Conservation (phyloP, 2,888 invertebrate genomes). For the Xanthorhoe spadicearia region DNA sequence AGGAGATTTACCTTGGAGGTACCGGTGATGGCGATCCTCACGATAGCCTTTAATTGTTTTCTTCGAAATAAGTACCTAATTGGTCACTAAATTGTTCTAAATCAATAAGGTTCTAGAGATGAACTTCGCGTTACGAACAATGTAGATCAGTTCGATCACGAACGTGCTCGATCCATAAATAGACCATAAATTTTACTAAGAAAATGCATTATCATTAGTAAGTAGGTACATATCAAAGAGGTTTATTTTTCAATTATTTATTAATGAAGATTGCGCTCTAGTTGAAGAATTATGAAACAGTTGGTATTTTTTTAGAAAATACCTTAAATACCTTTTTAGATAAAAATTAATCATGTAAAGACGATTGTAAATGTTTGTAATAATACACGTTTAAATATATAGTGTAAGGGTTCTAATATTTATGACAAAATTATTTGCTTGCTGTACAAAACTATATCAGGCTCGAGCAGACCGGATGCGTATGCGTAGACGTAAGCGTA, state of each 20-base stretch:
- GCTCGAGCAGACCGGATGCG: too few species aligned
- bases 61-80: slow-evolving; percentile 23
- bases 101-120: slow-evolving; percentile 17
- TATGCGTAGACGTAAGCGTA: too few species aligned
- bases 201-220: slow-evolving; percentile 27
- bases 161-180: slow-evolving; percentile 22
- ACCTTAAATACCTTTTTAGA: too few species aligned
- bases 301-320: not conserved
- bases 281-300: not conserved
- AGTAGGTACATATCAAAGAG: not conserved
- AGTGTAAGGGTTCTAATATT: too few species aligned
- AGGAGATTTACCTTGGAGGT: slow-evolving; percentile 26
- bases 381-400: too few species aligned
- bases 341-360: too few species aligned
- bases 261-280: not conserved
- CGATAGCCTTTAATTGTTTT: slow-evolving; percentile 27
- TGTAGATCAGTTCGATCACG: slow-evolving; percentile 28
- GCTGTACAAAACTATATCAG: too few species aligned
- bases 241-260: not conserved
- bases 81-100: slow-evolving; percentile 26
- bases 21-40: slow-evolving; percentile 25
- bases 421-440: too few species aligned
- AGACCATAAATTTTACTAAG: slow-evolving; percentile 14
- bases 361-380: too few species aligned
- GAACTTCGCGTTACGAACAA: slow-evolving; percentile 22